Evolutionary conservation across 2,113 vertebrate species (phyloP).

Genomic region (Oreamnos americanus): DNA sequence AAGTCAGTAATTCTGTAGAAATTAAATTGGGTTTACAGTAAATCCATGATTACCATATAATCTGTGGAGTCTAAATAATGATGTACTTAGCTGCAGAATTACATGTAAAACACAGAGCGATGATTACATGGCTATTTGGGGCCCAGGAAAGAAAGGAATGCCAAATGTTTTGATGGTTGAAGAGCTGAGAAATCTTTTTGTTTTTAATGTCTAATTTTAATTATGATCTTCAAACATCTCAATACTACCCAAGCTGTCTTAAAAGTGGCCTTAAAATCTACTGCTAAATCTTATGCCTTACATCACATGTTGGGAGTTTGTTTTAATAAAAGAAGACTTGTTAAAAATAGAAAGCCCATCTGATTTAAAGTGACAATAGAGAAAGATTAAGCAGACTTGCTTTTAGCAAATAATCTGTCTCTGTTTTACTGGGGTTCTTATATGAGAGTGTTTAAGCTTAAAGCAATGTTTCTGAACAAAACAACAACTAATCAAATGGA

Average conservation of each 20-base stretch:
- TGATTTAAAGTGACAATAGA: constrained; percentile 45
- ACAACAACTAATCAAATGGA: neutral
- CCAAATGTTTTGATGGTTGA: constrained; percentile 49
- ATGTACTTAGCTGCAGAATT: constrained; percentile 58
- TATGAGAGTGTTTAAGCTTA: neutral
- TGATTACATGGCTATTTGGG: constrained; percentile 58
- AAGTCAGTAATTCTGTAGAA: constrained; percentile 67
- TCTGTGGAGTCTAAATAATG: constrained; percentile 55
- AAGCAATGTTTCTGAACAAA: neutral
- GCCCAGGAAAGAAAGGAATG: constrained; percentile 24
- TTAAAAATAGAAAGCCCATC: constrained; percentile 52
- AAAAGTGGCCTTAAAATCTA: constrained; percentile 36
- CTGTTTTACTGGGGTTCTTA: neutral
- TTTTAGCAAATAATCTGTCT: constrained; percentile 46
- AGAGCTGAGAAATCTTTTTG: constrained; percentile 46
- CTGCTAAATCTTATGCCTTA: constrained; percentile 6
- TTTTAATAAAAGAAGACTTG: constrained; percentile 46
- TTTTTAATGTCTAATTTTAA: constrained; percentile 56
- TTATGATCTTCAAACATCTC: constrained; percentile 45
- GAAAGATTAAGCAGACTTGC: constrained; percentile 1
- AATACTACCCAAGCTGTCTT: neutral
- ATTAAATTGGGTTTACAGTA: constrained; percentile 71
- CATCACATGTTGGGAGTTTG: neutral
- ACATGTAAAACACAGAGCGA: constrained; percentile 54
- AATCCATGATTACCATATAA: constrained; percentile 69